Conservation (phyloP, 2,113 vertebrate genomes). For the Upupa epops region DNA sequence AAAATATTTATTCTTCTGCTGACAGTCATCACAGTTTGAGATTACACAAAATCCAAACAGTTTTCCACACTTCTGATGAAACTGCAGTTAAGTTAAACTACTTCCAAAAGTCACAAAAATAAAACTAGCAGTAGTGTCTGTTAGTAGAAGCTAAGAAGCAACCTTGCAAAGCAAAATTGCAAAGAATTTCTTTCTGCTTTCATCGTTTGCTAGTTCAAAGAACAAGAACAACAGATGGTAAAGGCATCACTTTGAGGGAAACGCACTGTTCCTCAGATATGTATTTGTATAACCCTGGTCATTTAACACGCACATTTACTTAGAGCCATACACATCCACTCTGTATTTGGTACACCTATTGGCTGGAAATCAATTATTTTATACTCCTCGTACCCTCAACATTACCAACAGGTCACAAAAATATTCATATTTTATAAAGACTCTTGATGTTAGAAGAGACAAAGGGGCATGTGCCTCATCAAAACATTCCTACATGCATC, state of each 20-base stretch:
- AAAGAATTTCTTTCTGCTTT: neutral
- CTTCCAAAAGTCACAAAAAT: neutral
- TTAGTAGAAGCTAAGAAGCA: neutral
- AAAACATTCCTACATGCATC: neutral
- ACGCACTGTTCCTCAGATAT: neutral
- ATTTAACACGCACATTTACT: constrained; percentile 1
- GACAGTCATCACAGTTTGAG: neutral
- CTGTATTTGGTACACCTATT: neutral
- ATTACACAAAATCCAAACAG: neutral
- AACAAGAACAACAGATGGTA: neutral
- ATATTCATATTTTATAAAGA: neutral
- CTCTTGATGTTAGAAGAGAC: neutral
- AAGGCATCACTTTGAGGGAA: neutral
- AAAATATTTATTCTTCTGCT: neutral
- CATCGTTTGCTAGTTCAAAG: neutral
- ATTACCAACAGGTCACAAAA: fast-evolving
- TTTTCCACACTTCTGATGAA: neutral
- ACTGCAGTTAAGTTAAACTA: neutral
- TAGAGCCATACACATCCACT: neutral
- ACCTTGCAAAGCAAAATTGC: neutral
- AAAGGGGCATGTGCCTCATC: neutral
- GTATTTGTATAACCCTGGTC: neutral
- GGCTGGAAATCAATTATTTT: neutral
- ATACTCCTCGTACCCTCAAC: neutral
- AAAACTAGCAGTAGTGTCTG: neutral